Evolutionary conservation across 2,888 invertebrate genomes (phyloP).

Genomic region (Serripes groenlandicus): DNA sequence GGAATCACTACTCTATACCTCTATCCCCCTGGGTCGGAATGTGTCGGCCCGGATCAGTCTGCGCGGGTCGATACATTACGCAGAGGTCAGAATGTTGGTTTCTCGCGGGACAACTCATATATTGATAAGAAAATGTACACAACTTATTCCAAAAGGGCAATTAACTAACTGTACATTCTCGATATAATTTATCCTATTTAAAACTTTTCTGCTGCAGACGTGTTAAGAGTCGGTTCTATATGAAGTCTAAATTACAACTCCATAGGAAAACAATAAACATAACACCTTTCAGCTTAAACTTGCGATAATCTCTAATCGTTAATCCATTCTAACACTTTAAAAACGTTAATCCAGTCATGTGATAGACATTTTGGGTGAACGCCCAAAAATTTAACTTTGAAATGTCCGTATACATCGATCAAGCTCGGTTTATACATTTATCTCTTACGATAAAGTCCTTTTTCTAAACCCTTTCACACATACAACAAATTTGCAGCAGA

Average conservation of each 20-base stretch:
- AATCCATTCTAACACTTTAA: conserved; percentile 13
- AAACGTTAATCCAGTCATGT: conserved; percentile 6
- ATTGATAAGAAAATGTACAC: too few relatives aligned
- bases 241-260: not conserved
- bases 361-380: not conserved
- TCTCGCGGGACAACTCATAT: too few relatives aligned
- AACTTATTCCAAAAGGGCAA: too few relatives aligned
- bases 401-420: too few relatives aligned
- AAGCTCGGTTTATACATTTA: too few relatives aligned
- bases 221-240: not conserved
- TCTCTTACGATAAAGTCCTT: too few relatives aligned
- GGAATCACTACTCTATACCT: too few relatives aligned
- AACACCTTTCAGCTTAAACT: conserved; percentile 10
- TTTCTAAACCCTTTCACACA: not conserved
- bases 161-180: not conserved
- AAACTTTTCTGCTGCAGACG: not conserved
- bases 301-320: conserved; percentile 20
- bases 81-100: too few relatives aligned
- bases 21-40: too few relatives aligned
- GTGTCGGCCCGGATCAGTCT: too few relatives aligned
- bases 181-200: not conserved
- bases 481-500: too few relatives aligned
- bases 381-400: not conserved
- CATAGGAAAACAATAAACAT: not conserved
- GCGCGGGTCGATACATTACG: too few relatives aligned